phyloP scores from a whole-genome alignment of 2,888 invertebrate species.

The Branchellion lobata region DNA sequence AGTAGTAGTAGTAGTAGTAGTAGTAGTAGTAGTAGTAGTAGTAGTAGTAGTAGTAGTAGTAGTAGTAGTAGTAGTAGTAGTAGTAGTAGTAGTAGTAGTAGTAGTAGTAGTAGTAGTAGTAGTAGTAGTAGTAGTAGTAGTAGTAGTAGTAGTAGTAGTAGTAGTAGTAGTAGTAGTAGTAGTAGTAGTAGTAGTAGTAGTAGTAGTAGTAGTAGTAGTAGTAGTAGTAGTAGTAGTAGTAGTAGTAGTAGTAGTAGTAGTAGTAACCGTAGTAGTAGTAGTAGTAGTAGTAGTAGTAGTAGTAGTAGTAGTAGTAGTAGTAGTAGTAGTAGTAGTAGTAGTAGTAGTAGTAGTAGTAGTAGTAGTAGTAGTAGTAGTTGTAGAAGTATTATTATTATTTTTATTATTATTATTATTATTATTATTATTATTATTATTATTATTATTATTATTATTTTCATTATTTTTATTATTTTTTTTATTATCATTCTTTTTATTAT shows the following conservation, averaged over 20 bases:
- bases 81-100: slow-evolving; percentile 28
- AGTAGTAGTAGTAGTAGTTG: slow-evolving; percentile 42
- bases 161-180: slow-evolving; percentile 42
- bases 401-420: no score
- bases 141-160: slow-evolving; percentile 42
- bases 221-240: background rate
- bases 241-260: slow-evolving; percentile 21
- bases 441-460: no score
- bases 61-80: slow-evolving; percentile 42
- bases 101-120: slow-evolving; percentile 23
- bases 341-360: slow-evolving; percentile 42
- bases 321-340: slow-evolving; percentile 42
- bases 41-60: slow-evolving; percentile 42
- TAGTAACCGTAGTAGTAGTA: slow-evolving; percentile 22
- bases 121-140: slow-evolving; percentile 30
- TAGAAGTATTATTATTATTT: no score
- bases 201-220: slow-evolving; percentile 40
- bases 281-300: slow-evolving; percentile 42
- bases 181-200: slow-evolving; percentile 42
- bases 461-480: no score
- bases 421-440: no score
- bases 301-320: slow-evolving; percentile 42
- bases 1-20: slow-evolving; percentile 29
- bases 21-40: slow-evolving; percentile 34
- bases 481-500: no score